A percentile compares a stretch with the other conserved stretches of the same genome.
Conservation (phyloP, 2,113 vertebrate genomes). For the Spermophilus dauricus region DNA sequence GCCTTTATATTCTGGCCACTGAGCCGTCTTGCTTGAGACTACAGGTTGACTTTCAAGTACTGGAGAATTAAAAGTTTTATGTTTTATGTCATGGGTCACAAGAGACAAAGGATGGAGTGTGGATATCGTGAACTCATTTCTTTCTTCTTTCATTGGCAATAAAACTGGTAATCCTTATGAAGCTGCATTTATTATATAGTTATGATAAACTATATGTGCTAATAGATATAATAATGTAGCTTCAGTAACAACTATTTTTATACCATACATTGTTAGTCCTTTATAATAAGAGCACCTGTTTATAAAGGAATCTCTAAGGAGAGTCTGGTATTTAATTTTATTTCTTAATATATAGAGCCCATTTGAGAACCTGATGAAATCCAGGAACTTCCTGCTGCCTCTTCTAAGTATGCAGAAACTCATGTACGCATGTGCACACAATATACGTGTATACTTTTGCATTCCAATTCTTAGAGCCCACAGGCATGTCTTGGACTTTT, state of each 20-base stretch:
- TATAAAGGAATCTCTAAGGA: background rate
- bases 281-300: background rate
- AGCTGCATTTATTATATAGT: background rate
- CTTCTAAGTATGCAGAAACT: background rate
- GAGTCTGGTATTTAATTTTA: background rate
- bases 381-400: background rate
- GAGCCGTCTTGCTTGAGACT: background rate
- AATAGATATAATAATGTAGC: background rate
- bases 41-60: background rate
- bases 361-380: background rate
- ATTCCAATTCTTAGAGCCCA: background rate
- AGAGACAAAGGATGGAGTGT: background rate
- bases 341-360: background rate
- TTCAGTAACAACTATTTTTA: background rate
- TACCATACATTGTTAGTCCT: background rate
- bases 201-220: background rate
- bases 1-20: accelerated
- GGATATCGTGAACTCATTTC: background rate
- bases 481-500: background rate
- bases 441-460: background rate
- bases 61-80: background rate
- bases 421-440: accelerated
- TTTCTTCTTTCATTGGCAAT: background rate
- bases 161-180: background rate
- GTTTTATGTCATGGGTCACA: background rate